A percentile compares a stretch with the other conserved stretches of the same genome.
These are phyloP conservation scores for Troides aeacus DNA, from an alignment of 2,888 invertebrate species.

Conservation along the genomic window DNA sequence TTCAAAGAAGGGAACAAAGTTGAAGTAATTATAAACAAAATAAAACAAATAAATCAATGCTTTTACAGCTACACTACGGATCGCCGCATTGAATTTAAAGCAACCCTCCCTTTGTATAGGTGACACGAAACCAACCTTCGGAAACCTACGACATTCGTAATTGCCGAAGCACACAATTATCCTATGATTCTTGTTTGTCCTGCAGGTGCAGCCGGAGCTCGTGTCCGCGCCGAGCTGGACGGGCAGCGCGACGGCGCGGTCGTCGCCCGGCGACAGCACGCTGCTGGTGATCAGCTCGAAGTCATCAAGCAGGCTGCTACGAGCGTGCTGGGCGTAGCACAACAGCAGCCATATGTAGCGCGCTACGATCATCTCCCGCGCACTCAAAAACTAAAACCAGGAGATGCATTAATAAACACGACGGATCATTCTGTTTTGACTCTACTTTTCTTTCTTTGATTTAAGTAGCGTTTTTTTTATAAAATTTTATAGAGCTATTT, in stretches of 20 bases:
- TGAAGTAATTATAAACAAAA: too few relatives aligned
- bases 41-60: too few relatives aligned
- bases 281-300: conserved; percentile 54
- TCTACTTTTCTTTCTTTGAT: too few relatives aligned
- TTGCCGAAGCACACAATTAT: conserved; percentile 77
- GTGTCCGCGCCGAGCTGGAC: conserved; percentile 57
- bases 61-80: too few relatives aligned
- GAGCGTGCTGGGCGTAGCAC: conserved; percentile 59
- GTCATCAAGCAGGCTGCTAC: conserved; percentile 55
- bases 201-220: conserved; percentile 74
- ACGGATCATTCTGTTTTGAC: too few relatives aligned
- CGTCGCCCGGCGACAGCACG: conserved; percentile 46
- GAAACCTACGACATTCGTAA: conserved; percentile 72
- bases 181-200: conserved; percentile 52
- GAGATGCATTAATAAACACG: too few relatives aligned
- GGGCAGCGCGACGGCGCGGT: conserved; percentile 52
- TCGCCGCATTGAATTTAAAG: too few relatives aligned
- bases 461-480: too few relatives aligned
- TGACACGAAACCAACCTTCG: conserved; percentile 50
- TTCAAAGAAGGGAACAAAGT: too few relatives aligned
- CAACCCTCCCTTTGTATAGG: too few relatives aligned
- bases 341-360: conserved; percentile 63
- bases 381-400: conserved; percentile 31
- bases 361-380: conserved; percentile 51
- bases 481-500: too few relatives aligned